Conservation (phyloP, 2,113 vertebrate species). For the Calypte anna region DNA sequence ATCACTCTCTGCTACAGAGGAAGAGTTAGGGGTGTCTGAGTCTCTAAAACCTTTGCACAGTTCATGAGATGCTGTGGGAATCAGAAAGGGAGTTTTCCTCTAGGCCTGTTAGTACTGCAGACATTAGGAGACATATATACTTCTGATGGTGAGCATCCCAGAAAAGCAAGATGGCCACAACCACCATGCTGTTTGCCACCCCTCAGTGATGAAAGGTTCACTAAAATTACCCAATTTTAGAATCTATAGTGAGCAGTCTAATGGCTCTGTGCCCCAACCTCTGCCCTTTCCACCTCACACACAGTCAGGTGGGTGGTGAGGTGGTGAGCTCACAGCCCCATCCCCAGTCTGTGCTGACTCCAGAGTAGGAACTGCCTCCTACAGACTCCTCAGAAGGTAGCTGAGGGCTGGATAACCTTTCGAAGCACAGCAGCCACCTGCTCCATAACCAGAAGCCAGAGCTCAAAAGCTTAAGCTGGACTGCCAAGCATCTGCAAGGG, state of each 20-base stretch:
- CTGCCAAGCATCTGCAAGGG: not conserved
- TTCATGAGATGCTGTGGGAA: not conserved
- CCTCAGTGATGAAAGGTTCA: rapidly evolving
- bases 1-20: not conserved
- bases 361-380: not conserved
- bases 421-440: not conserved
- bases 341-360: rapidly evolving
- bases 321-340: no score
- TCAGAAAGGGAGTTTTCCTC: not conserved
- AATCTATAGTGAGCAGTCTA: not conserved
- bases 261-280: not conserved
- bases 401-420: not conserved
- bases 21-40: no score
- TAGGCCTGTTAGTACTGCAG: not conserved
- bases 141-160: not conserved
- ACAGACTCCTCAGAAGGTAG: not conserved
- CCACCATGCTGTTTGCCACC: rapidly evolving
- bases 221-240: not conserved
- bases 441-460: not conserved
- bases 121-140: not conserved
- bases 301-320: rapidly evolving
- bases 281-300: not conserved
- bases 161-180: not conserved
- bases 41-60: not conserved
- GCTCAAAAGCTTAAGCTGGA: rapidly evolving